Evolutionary conservation across 2,888 invertebrate species (phyloP).

Genomic region (Euzophera pinguis): DNA sequence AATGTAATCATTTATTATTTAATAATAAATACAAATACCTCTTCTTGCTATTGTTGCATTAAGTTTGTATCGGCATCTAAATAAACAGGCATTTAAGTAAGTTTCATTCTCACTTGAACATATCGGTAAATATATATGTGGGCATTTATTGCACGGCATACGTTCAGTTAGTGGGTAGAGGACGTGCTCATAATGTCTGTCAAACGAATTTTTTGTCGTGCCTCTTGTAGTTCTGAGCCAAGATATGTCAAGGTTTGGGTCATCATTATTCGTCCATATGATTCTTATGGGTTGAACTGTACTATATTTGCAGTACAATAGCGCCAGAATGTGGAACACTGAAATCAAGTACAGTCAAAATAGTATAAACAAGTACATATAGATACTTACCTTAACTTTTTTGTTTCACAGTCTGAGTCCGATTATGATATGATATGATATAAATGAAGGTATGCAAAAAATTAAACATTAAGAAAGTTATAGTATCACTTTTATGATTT

Average conservation of each 20-base stretch:
- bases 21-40: conserved; percentile 27
- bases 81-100: conserved; percentile 31
- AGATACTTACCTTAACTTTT: neutral
- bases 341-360: too few relatives aligned
- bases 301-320: neutral
- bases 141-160: conserved; percentile 25
- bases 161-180: neutral
- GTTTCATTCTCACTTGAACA: conserved; percentile 30
- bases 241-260: neutral
- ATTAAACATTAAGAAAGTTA: too few relatives aligned
- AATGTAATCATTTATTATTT: neutral
- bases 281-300: neutral
- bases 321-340: neutral
- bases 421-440: too few relatives aligned
- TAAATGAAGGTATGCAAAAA: too few relatives aligned
- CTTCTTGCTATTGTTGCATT: conserved; percentile 18
- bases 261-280: neutral
- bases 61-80: conserved; percentile 21
- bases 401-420: too few relatives aligned
- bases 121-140: conserved; percentile 37
- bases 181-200: neutral
- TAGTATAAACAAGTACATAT: too few relatives aligned
- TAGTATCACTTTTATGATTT: too few relatives aligned
- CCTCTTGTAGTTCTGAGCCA: neutral
- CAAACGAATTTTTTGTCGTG: neutral